Evolutionary conservation across 2,797 vertebrate genomes (phyloP), one percentile per base, ranked within the genome.

Genomic region (Pseudotriccus pelzelni): DNA sequence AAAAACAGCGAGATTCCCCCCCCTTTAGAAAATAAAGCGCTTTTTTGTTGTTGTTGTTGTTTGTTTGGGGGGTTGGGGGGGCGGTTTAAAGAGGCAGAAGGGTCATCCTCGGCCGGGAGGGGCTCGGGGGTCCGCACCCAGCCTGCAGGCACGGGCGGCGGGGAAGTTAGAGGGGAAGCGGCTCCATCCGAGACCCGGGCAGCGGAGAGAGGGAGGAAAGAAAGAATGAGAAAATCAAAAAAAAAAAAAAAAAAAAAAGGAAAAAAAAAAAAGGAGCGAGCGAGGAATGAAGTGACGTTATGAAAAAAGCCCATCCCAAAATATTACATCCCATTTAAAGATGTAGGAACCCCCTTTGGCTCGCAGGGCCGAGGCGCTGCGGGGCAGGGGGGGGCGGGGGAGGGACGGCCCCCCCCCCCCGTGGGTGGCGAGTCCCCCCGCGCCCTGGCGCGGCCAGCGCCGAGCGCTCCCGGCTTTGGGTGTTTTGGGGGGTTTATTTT

Each of bases 241-340:
- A 96, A 97, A 95, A 93, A 96, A 91, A 86, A 74, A 94, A 91
- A 19, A 37, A n/a, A 22, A 27, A 7, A 44, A 44, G 11, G 94
- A 93, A 96, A 94, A 95, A 94, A 97, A 97, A 95, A 95, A 94
- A 97, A 93, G 97, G 97, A 94, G 83, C n/a, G 64, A 94, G 91
- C 94, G 96, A 97, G 97, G 97, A 97, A 97, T 96, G 92, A 95
- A 97, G 96, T 97, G 97, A 98, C 97, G 97, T 97, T 92, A 96
- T 97, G 97, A 97, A 97, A 94, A 96, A 96, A 96, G 97, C 97
- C 98, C 98, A 96, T 97, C 97, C 97, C 97, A 97, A 94, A 96
- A 96, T 96, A 96, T 95, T 93, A 95, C 94, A 96, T 94, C 96
- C 91, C 90, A 96, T 96, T 97, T 98, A 97, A 98, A 98, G 97